A percentile compares a stretch with the other conserved stretches of the same genome.
These are phyloP conservation scores for Oryzias woworae DNA, from an alignment of 2,113 vertebrate species.

Conservation along the genomic window DNA sequence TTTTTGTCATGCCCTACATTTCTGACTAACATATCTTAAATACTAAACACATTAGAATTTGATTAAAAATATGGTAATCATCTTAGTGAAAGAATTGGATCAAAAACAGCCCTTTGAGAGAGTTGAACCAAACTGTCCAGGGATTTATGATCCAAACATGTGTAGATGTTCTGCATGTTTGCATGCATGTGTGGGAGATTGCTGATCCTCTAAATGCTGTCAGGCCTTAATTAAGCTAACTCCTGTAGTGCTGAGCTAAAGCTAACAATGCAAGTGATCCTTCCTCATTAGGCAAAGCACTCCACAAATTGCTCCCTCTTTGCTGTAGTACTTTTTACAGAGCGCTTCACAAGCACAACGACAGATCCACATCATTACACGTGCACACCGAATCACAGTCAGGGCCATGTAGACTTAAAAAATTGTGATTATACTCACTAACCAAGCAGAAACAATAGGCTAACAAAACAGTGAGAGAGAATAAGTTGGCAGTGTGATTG, in stretches of 20 bases:
- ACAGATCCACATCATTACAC: conserved; percentile 51
- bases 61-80: neutral
- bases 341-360: conserved; percentile 33
- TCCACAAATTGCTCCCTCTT: conserved; percentile 52
- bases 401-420: conserved; percentile 7
- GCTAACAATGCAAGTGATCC: conserved; percentile 62
- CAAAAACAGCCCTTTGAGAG: neutral
- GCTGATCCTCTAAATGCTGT: conserved; percentile 53
- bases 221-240: conserved; percentile 62
- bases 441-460: conserved; percentile 46
- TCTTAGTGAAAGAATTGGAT: neutral
- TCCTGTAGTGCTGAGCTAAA: conserved; percentile 54
- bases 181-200: conserved; percentile 17
- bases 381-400: conserved; percentile 14
- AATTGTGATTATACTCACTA: conserved; percentile 47
- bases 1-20: neutral
- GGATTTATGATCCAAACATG: conserved; percentile 11
- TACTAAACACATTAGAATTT: neutral
- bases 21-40: too few species aligned
- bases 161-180: conserved; percentile 11
- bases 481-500: neutral
- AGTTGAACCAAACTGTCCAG: conserved; percentile 2
- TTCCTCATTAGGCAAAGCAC: conserved; percentile 64
- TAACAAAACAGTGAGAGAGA: conserved; percentile 34
- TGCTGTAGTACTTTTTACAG: conserved; percentile 42